Conservation (phyloP, 2,888 invertebrate species). For the Phortica okadai region DNA sequence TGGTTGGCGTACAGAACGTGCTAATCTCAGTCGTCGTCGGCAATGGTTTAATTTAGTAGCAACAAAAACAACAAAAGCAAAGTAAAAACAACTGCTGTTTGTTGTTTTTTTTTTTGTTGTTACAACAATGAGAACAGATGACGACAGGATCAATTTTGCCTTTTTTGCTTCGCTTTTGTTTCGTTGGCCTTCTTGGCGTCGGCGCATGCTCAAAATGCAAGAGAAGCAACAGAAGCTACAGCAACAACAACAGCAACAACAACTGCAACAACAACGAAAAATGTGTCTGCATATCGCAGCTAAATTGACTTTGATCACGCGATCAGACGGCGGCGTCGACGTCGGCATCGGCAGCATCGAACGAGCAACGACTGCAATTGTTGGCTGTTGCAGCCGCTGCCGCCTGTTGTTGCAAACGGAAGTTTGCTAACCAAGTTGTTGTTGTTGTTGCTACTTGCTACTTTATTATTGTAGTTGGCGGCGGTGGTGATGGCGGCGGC, state of each 20-base stretch:
- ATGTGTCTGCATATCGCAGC: conserved; percentile 71
- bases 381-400: conserved; percentile 50
- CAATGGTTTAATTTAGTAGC: conserved; percentile 71
- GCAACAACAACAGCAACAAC: conserved; percentile 54
- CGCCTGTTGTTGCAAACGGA: conserved; percentile 69
- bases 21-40: conserved; percentile 32
- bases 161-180: conserved; percentile 11
- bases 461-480: conserved; percentile 18
- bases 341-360: conserved; percentile 38
- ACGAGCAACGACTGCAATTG: conserved; percentile 36
- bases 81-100: conserved; percentile 3
- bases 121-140: conserved; percentile 60
- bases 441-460: conserved; percentile 49
- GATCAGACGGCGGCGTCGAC: conserved; percentile 58
- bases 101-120: conserved; percentile 24
- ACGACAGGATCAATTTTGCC: conserved; percentile 60
- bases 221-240: conserved; percentile 45
- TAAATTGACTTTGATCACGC: conserved; percentile 77
- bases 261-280: conserved; percentile 42
- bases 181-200: conserved; percentile 64
- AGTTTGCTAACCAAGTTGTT: conserved; percentile 73
- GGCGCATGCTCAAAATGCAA: conserved; percentile 54
- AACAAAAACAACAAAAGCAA: conserved; percentile 47
- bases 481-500: conserved; percentile 29
- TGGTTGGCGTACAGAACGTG: conserved; percentile 13